A percentile compares a stretch with the other conserved stretches of the same genome.
Conservation (phyloP, 2,797 vertebrate genomes). For the Notoglanidium macrostoma region DNA sequence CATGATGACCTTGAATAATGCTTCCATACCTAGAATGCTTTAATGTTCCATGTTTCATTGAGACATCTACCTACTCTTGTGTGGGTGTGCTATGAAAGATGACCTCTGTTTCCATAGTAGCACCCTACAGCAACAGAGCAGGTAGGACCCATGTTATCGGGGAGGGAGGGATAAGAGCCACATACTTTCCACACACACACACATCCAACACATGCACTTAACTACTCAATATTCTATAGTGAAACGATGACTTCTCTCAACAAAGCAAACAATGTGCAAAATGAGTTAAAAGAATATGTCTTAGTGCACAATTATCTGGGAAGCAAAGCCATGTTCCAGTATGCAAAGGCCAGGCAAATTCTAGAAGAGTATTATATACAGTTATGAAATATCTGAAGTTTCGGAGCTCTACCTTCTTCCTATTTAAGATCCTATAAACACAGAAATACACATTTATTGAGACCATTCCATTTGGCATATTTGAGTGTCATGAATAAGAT, state of each 20-base stretch:
- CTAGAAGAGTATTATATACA: background rate
- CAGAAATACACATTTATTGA: too few species aligned
- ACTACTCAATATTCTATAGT: background rate
- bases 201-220: constrained; percentile 41
- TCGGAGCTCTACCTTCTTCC: background rate
- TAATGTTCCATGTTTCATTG: constrained; percentile 33
- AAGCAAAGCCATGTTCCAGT: background rate
- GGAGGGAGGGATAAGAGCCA: constrained; percentile 45
- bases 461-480: too few species aligned
- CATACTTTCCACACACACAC: constrained; percentile 51
- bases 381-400: background rate
- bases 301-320: background rate
- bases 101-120: constrained; percentile 74
- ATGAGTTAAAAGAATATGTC: background rate
- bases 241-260: background rate
- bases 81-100: constrained; percentile 71
- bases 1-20: constrained; percentile 34
- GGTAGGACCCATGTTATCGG: constrained; percentile 47
- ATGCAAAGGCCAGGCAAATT: background rate
- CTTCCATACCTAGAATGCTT: constrained; percentile 16
- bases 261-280: background rate
- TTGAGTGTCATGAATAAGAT: background rate
- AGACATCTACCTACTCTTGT: constrained; percentile 51
- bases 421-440: background rate
- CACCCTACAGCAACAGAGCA: constrained; percentile 59